A percentile compares a stretch with the other conserved stretches of the same genome.
Evolutionary conservation across 2,888 invertebrate species (phyloP).

Genomic region (Synanthedon vespiformis): DNA sequence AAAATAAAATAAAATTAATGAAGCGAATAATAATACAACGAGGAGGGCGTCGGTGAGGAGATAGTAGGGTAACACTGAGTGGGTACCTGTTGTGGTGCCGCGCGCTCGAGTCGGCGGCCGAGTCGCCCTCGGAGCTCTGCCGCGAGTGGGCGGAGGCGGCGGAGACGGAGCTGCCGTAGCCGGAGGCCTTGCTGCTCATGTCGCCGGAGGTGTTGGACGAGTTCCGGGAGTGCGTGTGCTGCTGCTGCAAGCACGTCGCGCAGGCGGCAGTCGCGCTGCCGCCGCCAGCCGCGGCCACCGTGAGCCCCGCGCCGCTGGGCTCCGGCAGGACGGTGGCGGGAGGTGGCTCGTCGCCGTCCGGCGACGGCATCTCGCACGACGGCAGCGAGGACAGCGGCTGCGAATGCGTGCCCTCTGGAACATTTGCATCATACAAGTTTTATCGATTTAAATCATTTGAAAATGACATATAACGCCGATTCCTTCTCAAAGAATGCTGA

Average conservation of each 20-base stretch:
- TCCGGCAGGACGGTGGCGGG: conserved; percentile 24
- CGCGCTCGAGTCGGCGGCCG: conserved; percentile 33
- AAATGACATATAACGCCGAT: too few relatives aligned
- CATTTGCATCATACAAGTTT: background rate
- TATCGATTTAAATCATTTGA: background rate
- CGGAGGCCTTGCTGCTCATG: conserved; percentile 79
- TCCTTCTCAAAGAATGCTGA: too few relatives aligned
- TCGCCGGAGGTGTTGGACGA: conserved; percentile 79
- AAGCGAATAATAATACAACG: conserved; percentile 21
- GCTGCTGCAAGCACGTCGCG: conserved; percentile 41
- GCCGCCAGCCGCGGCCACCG: background rate
- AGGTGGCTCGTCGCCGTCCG: conserved; percentile 45
- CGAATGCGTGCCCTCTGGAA: conserved; percentile 33
- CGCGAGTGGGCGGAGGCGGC: conserved; percentile 88
- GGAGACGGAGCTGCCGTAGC: conserved; percentile 87
- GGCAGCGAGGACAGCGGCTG: conserved; percentile 43
- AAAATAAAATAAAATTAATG: conserved; percentile 39
- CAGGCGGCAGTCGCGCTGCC: conserved; percentile 13
- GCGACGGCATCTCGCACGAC: conserved; percentile 45
- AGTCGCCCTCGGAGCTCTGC: conserved; percentile 85
- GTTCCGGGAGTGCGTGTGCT: conserved; percentile 78
- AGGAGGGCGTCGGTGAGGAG: conserved; percentile 4
- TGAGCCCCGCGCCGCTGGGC: conserved; percentile 22
- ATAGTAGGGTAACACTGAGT: background rate
- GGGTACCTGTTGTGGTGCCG: conserved; percentile 49